Conservation (phyloP, 2,113 vertebrate genomes). For the Podarcis muralis region DNA sequence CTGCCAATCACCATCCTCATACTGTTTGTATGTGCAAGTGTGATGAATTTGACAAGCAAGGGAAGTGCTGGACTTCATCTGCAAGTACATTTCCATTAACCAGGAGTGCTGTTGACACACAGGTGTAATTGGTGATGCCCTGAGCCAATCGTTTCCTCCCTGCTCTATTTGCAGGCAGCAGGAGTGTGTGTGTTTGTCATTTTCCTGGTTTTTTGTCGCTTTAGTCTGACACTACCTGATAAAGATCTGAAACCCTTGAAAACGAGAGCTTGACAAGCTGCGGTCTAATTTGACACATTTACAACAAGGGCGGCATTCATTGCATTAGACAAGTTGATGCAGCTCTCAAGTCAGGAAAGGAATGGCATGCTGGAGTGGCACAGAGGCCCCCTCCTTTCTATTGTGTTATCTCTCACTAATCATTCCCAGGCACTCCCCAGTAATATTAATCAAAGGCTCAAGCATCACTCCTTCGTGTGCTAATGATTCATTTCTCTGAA, state of each 20-base stretch:
- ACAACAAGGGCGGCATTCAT: slow-evolving; percentile 62
- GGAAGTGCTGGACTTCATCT: neutral
- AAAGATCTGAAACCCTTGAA: neutral
- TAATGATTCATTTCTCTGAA: slow-evolving; percentile 59
- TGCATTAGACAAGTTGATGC: slow-evolving; percentile 64
- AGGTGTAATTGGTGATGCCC: neutral
- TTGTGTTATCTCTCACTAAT: slow-evolving; percentile 71
- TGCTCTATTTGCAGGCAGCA: no score
- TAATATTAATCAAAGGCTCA: slow-evolving; percentile 73
- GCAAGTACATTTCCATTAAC: neutral
- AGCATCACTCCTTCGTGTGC: slow-evolving; percentile 62
- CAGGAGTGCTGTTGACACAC: neutral
- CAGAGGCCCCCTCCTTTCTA: slow-evolving; percentile 54
- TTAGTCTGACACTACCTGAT: neutral
- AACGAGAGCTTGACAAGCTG: slow-evolving; percentile 17
- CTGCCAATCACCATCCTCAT: neutral
- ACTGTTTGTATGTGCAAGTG: neutral
- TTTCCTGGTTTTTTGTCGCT: neutral
- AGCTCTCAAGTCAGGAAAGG: slow-evolving; percentile 60
- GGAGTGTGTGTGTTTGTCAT: neutral
- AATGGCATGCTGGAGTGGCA: slow-evolving; percentile 58
- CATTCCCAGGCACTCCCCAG: slow-evolving; percentile 53
- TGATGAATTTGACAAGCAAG: neutral
- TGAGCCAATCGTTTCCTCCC: neutral
- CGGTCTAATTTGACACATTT: slow-evolving; percentile 47